phyloP scores from a whole-genome alignment of 2,888 invertebrate species.

The Acleris holmiana region DNA sequence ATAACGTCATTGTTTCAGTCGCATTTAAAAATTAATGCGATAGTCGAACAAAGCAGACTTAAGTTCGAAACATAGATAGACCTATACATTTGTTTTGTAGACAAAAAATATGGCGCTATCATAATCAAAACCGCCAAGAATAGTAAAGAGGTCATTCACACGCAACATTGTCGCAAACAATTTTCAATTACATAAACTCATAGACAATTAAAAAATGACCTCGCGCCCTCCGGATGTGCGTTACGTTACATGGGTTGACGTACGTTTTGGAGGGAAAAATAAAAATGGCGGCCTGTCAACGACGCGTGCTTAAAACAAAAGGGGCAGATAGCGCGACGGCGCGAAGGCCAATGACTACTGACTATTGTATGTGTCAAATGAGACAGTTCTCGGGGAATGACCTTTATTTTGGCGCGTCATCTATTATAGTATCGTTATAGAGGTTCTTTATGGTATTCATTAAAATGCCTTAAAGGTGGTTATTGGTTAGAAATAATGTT shows the following conservation, averaged over 20 bases:
- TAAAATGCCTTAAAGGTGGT: too few species aligned
- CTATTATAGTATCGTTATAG: conserved; percentile 12
- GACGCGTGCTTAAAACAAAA: conserved; percentile 70
- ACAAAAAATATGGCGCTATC: conserved; percentile 40
- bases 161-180: conserved; percentile 64
- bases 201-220: conserved; percentile 72
- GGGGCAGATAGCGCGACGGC: conserved; percentile 71
- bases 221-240: conserved; percentile 70
- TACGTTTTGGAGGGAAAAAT: conserved; percentile 41
- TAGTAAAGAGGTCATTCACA: conserved; percentile 69
- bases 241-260: conserved; percentile 61
- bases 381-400: conserved; percentile 67
- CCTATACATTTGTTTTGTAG: background rate
- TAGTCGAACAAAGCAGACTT: too few species aligned
- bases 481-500: too few species aligned
- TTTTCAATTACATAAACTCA: conserved; percentile 72
- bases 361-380: conserved; percentile 55
- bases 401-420: conserved; percentile 53
- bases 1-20: too few species aligned
- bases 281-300: conserved; percentile 42
- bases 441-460: background rate
- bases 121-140: conserved; percentile 48
- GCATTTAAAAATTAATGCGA: too few species aligned
- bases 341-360: conserved; percentile 76
- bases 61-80: too few species aligned